Base-by-base conservation (phyloP, 1,140 invertebrate species). In the Steinernema feltiae region DNA sequence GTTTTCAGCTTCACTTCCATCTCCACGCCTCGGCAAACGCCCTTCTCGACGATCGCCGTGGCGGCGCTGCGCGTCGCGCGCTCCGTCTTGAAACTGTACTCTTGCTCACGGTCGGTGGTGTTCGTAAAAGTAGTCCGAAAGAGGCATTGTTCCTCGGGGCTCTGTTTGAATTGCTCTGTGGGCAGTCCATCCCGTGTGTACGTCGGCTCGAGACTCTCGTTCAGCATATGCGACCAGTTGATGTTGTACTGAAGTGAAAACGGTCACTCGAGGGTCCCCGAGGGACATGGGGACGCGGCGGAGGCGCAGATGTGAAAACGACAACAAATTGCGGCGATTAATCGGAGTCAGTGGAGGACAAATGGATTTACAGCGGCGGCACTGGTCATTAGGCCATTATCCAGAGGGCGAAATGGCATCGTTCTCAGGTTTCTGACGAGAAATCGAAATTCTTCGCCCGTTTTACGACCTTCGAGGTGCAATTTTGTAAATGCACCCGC, bases 31-130 rank as follows among this genome's bases (percentile, higher is more conserved):
- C 86, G 84, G 1, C 84, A 86, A 73, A 87, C 86, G 0, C 87
- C 87, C 74, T 86, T 87, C n/a, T 81, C 80, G 46, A 88, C 82
- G 3, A 73, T 74, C 0, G 87, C 86, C 0, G 84, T 87, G 31
- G 85, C 86, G 1, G 81, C 82, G 46, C 85, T 87, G 0, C 79
- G 71, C 2, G 88, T 88, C 12, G 84, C 82, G 69, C 88, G 73
- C 72, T 88, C 87, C 2, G 88, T 87, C 71, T 86, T 83, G 75
- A 88, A 87, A 7, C 87, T 87, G 80, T 88, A 88, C 48, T 88
- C 87, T 72, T 88, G 88, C 18, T 85, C 85, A 2, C 78, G 53
- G 17, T 87, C 80, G 3, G 87, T 88, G 30, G 82, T 83, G 78
- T 88, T 88, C 1, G 84, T 82, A 81, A 88, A 88, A 27, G 83